phyloP scores from a whole-genome alignment of 2,888 invertebrate species.

The Melieria crassipennis region DNA sequence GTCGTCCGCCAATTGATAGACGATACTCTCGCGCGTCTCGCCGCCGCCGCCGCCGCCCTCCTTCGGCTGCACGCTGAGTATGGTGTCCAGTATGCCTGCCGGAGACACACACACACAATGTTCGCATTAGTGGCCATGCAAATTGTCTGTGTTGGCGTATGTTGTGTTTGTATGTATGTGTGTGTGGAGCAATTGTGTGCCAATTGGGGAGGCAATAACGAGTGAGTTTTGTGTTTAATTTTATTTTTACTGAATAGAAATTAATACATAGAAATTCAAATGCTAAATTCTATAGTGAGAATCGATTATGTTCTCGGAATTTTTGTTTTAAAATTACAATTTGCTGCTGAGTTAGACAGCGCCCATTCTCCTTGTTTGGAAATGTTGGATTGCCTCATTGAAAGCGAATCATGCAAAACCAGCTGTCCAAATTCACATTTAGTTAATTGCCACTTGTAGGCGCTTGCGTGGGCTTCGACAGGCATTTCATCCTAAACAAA shows the following conservation, averaged over 20 bases:
- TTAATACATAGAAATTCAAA: neutral
- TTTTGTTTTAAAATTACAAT: neutral
- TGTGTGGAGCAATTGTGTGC: too few relatives aligned
- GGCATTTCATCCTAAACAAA: too few relatives aligned
- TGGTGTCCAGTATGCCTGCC: conserved; percentile 85
- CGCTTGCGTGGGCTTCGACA: neutral
- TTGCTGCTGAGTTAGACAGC: neutral
- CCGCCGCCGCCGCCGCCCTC: conserved; percentile 91
- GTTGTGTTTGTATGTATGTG: too few relatives aligned
- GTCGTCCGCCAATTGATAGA: conserved; percentile 91
- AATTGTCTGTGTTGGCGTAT: too few relatives aligned
- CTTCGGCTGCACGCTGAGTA: conserved; percentile 96
- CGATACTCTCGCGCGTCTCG: conserved; percentile 91
- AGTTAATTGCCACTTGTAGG: conserved; percentile 22
- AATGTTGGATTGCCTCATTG: neutral
- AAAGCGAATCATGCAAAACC: conserved; percentile 3
- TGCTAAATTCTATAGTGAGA: neutral
- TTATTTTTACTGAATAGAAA: neutral
- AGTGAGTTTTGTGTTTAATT: neutral
- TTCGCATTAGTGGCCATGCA: too few relatives aligned
- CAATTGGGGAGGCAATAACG: too few relatives aligned
- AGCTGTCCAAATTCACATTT: neutral
- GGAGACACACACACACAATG: neutral
- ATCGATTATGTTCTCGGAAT: too few relatives aligned
- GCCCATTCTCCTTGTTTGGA: neutral